Evolutionary conservation across 2,113 vertebrate genomes (phyloP).

Genomic region (Elephas maximus): DNA sequence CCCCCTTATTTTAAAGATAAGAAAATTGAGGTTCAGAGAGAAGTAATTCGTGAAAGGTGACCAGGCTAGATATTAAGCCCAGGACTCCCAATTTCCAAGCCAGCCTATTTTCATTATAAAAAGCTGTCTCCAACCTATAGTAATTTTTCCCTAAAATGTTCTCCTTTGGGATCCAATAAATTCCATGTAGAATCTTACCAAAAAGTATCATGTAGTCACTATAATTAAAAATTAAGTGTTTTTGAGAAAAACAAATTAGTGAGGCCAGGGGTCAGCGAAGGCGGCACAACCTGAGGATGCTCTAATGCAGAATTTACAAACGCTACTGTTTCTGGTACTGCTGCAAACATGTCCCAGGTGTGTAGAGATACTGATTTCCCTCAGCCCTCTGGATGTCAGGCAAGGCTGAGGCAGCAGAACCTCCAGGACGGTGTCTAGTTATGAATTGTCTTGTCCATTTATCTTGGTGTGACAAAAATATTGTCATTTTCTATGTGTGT

Average conservation of each 20-base stretch:
- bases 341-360: background rate
- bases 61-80: background rate
- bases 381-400: background rate
- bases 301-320: background rate
- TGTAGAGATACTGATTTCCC: background rate
- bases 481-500: background rate
- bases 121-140: background rate
- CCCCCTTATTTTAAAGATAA: constrained; percentile 53
- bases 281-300: background rate
- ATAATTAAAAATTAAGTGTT: background rate
- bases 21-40: background rate
- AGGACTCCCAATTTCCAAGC: background rate
- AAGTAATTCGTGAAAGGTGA: background rate
- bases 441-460: background rate
- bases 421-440: background rate
- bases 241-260: background rate
- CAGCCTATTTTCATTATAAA: constrained; percentile 25
- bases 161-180: constrained; percentile 42
- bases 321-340: background rate
- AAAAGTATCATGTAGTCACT: background rate
- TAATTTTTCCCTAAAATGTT: background rate
- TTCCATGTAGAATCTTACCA: background rate
- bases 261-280: background rate
- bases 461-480: background rate
- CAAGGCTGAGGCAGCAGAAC: background rate